Conservation (phyloP, 2,797 vertebrate species). For the Lacerta bilineata region DNA sequence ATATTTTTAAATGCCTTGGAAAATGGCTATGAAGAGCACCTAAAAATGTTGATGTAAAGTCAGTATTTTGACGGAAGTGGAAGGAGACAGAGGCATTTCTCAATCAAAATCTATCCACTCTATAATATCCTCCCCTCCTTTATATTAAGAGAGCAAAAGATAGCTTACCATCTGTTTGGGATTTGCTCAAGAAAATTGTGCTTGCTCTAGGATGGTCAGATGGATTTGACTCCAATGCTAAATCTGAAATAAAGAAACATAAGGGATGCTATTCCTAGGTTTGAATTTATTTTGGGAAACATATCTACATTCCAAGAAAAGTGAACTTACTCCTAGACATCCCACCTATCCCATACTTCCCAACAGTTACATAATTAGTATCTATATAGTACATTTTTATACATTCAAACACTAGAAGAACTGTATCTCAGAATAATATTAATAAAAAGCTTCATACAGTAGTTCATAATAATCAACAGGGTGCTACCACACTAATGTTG, state of each 20-base stretch:
- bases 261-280: slow-evolving; percentile 15
- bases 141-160: slow-evolving; percentile 30
- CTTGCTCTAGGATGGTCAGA: slow-evolving; percentile 95
- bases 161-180: slow-evolving; percentile 95
- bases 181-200: slow-evolving; percentile 99
- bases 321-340: background rate
- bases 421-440: background rate
- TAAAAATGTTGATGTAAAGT: background rate
- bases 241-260: slow-evolving; percentile 81
- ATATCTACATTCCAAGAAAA: background rate
- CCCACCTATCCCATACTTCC: background rate
- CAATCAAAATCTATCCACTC: background rate
- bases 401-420: background rate
- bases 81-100: background rate
- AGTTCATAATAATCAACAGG: too few species aligned
- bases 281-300: background rate
- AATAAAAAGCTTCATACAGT: too few species aligned
- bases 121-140: slow-evolving; percentile 32
- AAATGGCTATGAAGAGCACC: background rate
- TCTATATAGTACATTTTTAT: background rate
- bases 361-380: background rate
- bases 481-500: background rate
- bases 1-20: background rate
- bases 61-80: background rate
- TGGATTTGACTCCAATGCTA: slow-evolving; percentile 94